These are phyloP conservation scores for Chymomyza caudatula DNA, from an alignment of 2,888 invertebrate species.

Conservation along the genomic window DNA sequence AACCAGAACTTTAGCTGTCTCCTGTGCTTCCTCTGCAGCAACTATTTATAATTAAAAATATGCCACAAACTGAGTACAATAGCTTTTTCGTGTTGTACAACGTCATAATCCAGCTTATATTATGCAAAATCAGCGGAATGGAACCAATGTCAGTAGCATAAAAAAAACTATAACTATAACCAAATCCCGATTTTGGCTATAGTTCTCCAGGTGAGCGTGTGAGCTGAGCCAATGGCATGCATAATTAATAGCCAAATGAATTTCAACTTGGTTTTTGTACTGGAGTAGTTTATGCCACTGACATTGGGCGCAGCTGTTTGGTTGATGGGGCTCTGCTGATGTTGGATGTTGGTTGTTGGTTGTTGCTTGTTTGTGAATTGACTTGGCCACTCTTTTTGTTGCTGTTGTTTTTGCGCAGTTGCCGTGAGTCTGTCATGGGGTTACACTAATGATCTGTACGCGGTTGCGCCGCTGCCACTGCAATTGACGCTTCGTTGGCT, in stretches of 20 bases:
- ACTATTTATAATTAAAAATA: background rate
- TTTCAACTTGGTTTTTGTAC: conserved; percentile 26
- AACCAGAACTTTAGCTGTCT: background rate
- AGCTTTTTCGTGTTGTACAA: background rate
- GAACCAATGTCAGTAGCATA: conserved; percentile 58
- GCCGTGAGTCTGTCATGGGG: conserved; percentile 43
- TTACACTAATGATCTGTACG: conserved; percentile 48
- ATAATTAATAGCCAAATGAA: conserved; percentile 51
- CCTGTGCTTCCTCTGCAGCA: conserved; percentile 2
- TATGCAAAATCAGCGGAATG: conserved; percentile 59
- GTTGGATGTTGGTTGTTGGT: too few relatives aligned
- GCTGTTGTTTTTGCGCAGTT: conserved; percentile 20
- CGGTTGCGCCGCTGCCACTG: background rate
- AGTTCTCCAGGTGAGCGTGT: conserved; percentile 7
- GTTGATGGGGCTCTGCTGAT: conserved; percentile 11
- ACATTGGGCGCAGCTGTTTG: conserved; percentile 34
- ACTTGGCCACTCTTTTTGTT: conserved; percentile 4
- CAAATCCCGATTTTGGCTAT: background rate
- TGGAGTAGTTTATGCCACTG: conserved; percentile 31
- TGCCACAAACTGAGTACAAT: background rate
- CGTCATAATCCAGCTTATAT: conserved; percentile 16
- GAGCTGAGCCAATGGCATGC: conserved; percentile 34
- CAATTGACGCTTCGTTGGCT: conserved; percentile 11
- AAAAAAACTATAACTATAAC: background rate
- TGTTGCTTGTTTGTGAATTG: conserved; percentile 5